These are phyloP conservation scores for Aporophyla lueneburgensis DNA, from an alignment of 2,888 invertebrate species.

Conservation along the genomic window DNA sequence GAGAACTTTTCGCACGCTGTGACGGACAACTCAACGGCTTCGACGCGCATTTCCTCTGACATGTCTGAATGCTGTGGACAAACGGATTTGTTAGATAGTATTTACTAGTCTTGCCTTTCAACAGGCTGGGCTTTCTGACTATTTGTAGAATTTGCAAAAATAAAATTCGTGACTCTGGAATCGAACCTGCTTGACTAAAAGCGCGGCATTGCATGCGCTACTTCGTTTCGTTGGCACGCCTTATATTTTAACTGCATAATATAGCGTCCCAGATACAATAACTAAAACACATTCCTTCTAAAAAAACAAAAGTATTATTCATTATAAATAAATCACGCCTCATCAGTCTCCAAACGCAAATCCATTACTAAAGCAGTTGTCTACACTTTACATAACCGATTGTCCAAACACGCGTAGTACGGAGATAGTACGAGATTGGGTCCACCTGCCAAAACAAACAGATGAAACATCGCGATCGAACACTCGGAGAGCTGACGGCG, in stretches of 20 bases:
- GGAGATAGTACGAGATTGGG: conserved; percentile 55
- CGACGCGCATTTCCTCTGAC: conserved; percentile 97
- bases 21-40: conserved; percentile 97
- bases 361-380: conserved; percentile 47
- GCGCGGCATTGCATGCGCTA: too few species aligned
- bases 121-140: not conserved
- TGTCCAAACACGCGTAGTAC: conserved; percentile 49
- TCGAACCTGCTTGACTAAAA: not conserved
- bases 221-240: not conserved
- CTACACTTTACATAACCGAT: conserved; percentile 58
- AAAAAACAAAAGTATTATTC: conserved; percentile 13
- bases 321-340: conserved; percentile 17
- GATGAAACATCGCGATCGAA: conserved; percentile 48
- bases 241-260: not conserved
- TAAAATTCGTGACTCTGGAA: not conserved
- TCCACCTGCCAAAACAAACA: conserved; percentile 86
- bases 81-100: conserved; percentile 15
- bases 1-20: conserved; percentile 98
- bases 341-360: conserved; percentile 28
- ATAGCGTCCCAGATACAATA: not conserved
- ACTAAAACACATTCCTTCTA: not conserved
- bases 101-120: not conserved
- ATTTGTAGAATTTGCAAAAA: not conserved
- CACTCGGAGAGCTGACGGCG: conserved; percentile 52
- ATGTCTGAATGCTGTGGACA: conserved; percentile 96